phyloP scores from a whole-genome alignment of 2,797 vertebrate species.

The Gouania willdenowi region DNA sequence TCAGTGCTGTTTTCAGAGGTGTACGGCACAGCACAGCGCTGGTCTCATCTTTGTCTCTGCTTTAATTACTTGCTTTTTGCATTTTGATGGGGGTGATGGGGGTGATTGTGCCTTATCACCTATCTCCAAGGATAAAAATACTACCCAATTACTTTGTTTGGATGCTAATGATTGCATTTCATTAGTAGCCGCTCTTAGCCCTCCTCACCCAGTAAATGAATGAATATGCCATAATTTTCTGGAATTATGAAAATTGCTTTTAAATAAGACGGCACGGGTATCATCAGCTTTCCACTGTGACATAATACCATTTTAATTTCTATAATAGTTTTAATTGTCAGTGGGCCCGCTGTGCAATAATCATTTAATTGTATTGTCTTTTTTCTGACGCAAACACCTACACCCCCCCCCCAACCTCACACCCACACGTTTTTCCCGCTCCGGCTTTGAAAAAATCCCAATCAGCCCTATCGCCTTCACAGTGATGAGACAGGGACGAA shows the following conservation, averaged over 20 bases:
- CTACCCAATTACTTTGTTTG: constrained; percentile 99
- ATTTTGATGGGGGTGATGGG: constrained; percentile 90
- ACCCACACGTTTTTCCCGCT: constrained; percentile 68
- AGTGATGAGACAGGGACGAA: constrained; percentile 43
- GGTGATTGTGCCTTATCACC: constrained; percentile 99
- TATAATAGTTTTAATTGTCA: constrained; percentile 99
- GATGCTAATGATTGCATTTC: constrained; percentile 99
- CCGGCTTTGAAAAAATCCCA: constrained; percentile 84
- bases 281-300: constrained; percentile 98
- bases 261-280: constrained; percentile 94
- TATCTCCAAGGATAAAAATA: constrained; percentile 90
- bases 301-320: constrained; percentile 99
- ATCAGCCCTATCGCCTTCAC: constrained; percentile 70
- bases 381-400: constrained; percentile 75
- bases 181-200: constrained; percentile 98
- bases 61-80: constrained; percentile 99
- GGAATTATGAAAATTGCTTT: constrained; percentile 99
- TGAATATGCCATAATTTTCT: constrained; percentile 99
- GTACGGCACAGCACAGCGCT: constrained; percentile 87
- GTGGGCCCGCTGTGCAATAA: constrained; percentile 93
- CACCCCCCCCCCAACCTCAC: constrained; percentile 64
- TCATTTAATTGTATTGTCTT: constrained; percentile 99
- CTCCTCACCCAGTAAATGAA: constrained; percentile 98
- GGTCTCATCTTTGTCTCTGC: constrained; percentile 93
- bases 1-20: constrained; percentile 98